phyloP scores from a whole-genome alignment of 2,797 vertebrate genomes.

The Falco concolor region DNA sequence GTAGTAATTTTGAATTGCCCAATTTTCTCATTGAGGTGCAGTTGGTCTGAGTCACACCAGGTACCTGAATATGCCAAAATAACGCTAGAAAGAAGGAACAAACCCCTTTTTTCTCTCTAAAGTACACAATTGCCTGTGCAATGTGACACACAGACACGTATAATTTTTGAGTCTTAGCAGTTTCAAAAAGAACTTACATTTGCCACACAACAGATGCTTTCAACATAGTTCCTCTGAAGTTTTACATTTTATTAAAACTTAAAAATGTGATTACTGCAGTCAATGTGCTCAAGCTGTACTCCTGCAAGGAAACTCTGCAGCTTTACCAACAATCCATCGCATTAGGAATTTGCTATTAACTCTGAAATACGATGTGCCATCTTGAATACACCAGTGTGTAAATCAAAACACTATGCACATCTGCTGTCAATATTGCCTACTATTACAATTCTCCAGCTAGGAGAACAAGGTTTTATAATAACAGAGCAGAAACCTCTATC shows the following conservation, averaged over 20 bases:
- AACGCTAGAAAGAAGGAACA: neutral
- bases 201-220: neutral
- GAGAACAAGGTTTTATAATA: neutral
- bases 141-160: fast-evolving
- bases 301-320: neutral
- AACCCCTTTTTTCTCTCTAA: neutral
- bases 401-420: neutral
- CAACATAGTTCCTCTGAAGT: neutral
- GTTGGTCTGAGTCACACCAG: neutral
- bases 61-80: neutral
- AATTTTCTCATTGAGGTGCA: neutral
- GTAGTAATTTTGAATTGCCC: neutral
- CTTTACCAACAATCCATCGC: neutral
- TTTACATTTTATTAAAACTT: neutral
- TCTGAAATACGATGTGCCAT: neutral
- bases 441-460: neutral
- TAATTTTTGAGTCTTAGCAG: neutral
- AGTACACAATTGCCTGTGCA: neutral
- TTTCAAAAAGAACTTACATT: neutral
- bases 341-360: neutral
- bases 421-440: neutral
- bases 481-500: neutral
- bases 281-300: neutral
- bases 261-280: neutral
- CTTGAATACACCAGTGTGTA: neutral